Evolutionary conservation across 2,888 invertebrate genomes (phyloP), one percentile per base, ranked within the genome.

Genomic region (Caenorhabditis macrosperma): DNA sequence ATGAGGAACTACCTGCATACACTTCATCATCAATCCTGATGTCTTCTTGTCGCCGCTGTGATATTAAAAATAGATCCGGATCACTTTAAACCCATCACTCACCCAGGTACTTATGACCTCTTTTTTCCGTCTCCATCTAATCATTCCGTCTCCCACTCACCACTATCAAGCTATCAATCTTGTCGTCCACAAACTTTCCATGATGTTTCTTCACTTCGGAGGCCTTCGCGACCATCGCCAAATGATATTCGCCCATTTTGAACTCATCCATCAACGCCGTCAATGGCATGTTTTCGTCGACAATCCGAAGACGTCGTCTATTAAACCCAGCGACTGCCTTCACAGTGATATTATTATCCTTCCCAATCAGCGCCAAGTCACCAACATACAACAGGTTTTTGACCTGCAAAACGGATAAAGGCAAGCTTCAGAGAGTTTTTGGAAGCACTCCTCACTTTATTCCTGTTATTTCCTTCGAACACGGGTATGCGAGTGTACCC

Each of bases 311-410:
- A 0, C 95, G 94, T 92, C 98, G 97, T 92, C 97, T 96, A 92
- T 96, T 96, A 54, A 89, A 90, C 52, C 85, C 83, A 54, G 89
- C 90, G 5, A 90, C 89, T 20, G 78, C 63, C 46, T 57, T 64
- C 61, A 77, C 77, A 17, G 68, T 71, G 26, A 80, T 96, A 92
- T 96, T 96, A 92, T 99, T 98, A 91, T 98, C 97, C 0, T 98
- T 97, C 92, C 99, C 99, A 85, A 99, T 95, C 91, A 99, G 95
- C 0, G 98, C 97, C 90, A 99, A 93, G 92, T 99, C 99, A 92
- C 98, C 99, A 89, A 97, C 97, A 92, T 97, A 97, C 26, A 99
- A 93, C 48, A 90, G 82, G 17, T 88, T 87, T 2, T 89, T 88
- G 24, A 89, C 87, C 66, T 83, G 12, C 33, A 76, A 61, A 22